These are phyloP conservation scores for Nomada flava DNA, from an alignment of 2,888 invertebrate genomes.

Conservation along the genomic window DNA sequence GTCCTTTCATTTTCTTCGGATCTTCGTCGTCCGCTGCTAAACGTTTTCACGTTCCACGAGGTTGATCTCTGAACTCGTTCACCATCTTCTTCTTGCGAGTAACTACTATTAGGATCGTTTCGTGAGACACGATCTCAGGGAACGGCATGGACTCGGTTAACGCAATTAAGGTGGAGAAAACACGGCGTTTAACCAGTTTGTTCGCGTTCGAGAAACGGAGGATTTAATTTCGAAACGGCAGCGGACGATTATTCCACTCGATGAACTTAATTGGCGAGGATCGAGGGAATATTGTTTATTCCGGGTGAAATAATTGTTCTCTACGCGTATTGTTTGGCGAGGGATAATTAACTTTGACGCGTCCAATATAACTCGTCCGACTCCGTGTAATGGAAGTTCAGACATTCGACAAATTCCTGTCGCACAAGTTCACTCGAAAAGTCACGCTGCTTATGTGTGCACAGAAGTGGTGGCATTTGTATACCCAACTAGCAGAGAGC, in stretches of 20 bases:
- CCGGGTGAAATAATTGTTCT: too few species aligned
- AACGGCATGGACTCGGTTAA: neutral
- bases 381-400: neutral
- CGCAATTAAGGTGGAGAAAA: too few species aligned
- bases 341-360: too few species aligned
- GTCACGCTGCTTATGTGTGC: neutral
- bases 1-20: slow-evolving; percentile 54
- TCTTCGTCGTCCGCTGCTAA: slow-evolving; percentile 10
- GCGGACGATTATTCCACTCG: too few species aligned
- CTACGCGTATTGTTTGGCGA: too few species aligned
- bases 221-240: neutral
- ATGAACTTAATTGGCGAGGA: too few species aligned
- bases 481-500: slow-evolving; percentile 19
- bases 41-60: slow-evolving; percentile 6
- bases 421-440: neutral
- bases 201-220: neutral
- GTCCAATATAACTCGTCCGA: too few species aligned
- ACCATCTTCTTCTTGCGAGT: neutral
- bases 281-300: too few species aligned
- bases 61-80: slow-evolving; percentile 20
- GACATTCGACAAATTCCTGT: neutral
- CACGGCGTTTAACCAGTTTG: neutral
- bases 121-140: slow-evolving; percentile 2
- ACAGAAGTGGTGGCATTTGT: slow-evolving; percentile 17
- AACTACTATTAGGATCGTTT: neutral